phyloP scores from a whole-genome alignment of 2,888 invertebrate species.

The Oxycera nigricornis region DNA sequence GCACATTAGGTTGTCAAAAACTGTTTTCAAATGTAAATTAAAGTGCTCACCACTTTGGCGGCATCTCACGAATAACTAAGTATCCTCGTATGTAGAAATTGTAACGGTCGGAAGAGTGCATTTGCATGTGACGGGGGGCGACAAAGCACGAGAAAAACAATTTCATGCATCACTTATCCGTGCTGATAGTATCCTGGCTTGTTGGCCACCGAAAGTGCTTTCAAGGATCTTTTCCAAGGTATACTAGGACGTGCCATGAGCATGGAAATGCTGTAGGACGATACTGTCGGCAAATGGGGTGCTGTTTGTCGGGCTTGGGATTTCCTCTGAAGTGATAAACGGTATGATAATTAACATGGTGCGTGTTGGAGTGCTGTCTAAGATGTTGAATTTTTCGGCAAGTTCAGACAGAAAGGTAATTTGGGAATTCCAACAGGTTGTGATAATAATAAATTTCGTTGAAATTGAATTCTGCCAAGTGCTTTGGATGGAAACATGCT shows the following conservation, averaged over 20 bases:
- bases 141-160: slow-evolving; percentile 14
- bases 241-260: background rate
- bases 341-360: slow-evolving; percentile 11
- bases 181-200: too few relatives aligned
- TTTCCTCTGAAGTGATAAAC: slow-evolving; percentile 8
- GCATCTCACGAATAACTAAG: background rate
- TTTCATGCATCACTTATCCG: slow-evolving; percentile 24
- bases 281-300: background rate
- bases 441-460: too few relatives aligned
- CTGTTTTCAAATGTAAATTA: background rate
- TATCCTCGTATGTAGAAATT: background rate
- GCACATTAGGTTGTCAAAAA: background rate
- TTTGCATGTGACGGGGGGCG: background rate
- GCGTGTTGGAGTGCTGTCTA: background rate
- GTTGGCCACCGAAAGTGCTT: too few relatives aligned
- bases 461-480: too few relatives aligned
- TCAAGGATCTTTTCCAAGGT: background rate
- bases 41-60: background rate
- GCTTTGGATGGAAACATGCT: too few relatives aligned
- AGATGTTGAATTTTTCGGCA: background rate
- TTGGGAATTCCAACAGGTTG: too few relatives aligned
- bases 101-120: background rate
- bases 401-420: too few relatives aligned
- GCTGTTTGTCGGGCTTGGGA: background rate
- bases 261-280: background rate